Conservation (phyloP, 2,113 vertebrate genomes). For the Gopherus evgoodei region DNA sequence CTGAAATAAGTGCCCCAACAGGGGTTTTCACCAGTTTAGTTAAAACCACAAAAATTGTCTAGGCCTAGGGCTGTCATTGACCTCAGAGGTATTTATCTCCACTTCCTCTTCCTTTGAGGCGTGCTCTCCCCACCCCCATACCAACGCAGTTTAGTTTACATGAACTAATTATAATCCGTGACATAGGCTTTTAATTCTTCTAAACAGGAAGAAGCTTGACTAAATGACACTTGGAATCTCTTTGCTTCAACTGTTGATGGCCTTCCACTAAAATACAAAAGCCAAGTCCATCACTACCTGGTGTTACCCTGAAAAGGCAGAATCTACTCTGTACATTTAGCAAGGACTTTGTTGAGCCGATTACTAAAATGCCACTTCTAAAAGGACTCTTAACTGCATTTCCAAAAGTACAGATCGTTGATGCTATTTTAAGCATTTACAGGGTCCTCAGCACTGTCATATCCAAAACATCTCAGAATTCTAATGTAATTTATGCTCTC, state of each 20-base stretch:
- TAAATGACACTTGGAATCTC: background rate
- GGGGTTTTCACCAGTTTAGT: too few relatives aligned
- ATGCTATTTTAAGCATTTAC: too few relatives aligned
- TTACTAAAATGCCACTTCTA: background rate
- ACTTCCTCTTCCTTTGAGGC: background rate
- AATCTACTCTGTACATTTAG: too few relatives aligned
- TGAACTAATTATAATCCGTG: background rate
- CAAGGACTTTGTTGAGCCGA: background rate
- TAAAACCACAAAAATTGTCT: too few relatives aligned
- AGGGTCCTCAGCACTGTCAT: too few relatives aligned
- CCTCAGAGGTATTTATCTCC: background rate
- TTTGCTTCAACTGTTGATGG: background rate
- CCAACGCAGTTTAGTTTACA: background rate
- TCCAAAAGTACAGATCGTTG: background rate
- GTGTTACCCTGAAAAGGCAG: background rate
- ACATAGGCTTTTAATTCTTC: background rate
- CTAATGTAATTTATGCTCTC: too few relatives aligned
- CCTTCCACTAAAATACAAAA: too few relatives aligned
- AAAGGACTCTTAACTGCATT: rapidly evolving
- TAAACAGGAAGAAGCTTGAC: background rate
- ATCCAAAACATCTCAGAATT: too few relatives aligned
- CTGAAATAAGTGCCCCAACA: too few relatives aligned
- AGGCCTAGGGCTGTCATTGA: too few relatives aligned
- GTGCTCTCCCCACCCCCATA: too few relatives aligned
- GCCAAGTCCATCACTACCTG: rapidly evolving